Evolutionary conservation across 2,888 invertebrate genomes (phyloP), one percentile per base, ranked within the genome.

Genomic region (Choreutis nemorana): DNA sequence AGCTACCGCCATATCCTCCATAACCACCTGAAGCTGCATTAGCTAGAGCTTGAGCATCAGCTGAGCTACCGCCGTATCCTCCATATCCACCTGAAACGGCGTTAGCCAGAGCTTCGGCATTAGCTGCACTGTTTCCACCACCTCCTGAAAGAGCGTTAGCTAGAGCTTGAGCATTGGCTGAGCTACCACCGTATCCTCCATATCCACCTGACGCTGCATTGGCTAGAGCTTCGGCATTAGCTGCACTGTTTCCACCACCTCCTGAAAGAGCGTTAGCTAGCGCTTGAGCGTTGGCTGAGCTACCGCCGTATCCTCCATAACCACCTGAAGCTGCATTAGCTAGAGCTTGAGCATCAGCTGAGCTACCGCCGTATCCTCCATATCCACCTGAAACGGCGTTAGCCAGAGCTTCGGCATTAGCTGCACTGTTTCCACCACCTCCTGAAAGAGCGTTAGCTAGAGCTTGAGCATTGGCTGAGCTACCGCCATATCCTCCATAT

Each of bases 41-140:
- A 26, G 41, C 36, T 8, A 31, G 29, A 9, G 39, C 37, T 25
- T 32, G 28, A 1, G 41, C 40, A 27, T 35, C 27, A 13, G 34
- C 32, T 26, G 34, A 32, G 7, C 28, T 11, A 15, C 36, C 21
- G 15, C 29, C 6, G 14, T n/a, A n/a, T n/a, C 24, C 21, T 2
- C 28, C 29, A 23, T 23, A 24, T 11, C 29, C 27, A 4, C 16
- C 25, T 20, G 14, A 14, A 16, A 13, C 29, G 7, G 3, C 12
- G 10, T 28, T n/a, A n/a, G n/a, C 31, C 8, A 5, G 9, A n/a
- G 26, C 26, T 25, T 28, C 14, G 3, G 35, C 24, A 8, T 22
- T 15, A 14, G 33, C 31, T 15, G 26, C n/a, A n/a, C n/a, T n/a
- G n/a, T n/a, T n/a, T n/a, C n/a, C n/a, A n/a, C n/a, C n/a, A n/a